Conservation (phyloP, 2,113 vertebrate species). For the Odontophorus gujanensis region DNA sequence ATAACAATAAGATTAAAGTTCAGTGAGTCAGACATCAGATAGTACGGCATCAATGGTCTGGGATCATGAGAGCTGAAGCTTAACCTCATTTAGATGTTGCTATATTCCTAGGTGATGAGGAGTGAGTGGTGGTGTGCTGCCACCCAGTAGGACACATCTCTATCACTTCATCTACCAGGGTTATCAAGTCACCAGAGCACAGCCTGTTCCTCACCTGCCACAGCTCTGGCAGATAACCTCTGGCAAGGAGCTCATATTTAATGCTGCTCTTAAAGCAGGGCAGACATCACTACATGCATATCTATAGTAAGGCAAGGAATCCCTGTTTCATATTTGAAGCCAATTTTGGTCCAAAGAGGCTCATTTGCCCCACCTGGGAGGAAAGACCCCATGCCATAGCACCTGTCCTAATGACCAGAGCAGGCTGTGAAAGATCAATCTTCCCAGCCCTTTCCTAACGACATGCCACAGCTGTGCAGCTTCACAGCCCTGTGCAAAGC, state of each 20-base stretch:
- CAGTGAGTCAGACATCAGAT: not conserved
- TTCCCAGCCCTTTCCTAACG: not conserved
- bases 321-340: not conserved
- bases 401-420: not conserved
- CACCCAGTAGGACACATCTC: accelerated
- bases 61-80: not conserved
- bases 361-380: not conserved
- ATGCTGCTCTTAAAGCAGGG: not conserved
- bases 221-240: not conserved
- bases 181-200: not conserved
- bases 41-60: not conserved
- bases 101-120: not conserved
- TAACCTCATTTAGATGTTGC: not conserved
- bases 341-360: not conserved
- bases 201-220: not conserved
- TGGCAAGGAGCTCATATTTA: not conserved
- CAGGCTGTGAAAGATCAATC: not conserved
- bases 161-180: not conserved
- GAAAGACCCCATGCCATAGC: not conserved
- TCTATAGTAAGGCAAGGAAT: not conserved
- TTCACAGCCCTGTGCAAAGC: not conserved
- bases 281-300: not conserved
- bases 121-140: not conserved
- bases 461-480: not conserved
- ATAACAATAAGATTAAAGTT: not conserved